These are phyloP conservation scores for Oligia fasciuncula DNA, from an alignment of 2,888 invertebrate species.

Conservation along the genomic window DNA sequence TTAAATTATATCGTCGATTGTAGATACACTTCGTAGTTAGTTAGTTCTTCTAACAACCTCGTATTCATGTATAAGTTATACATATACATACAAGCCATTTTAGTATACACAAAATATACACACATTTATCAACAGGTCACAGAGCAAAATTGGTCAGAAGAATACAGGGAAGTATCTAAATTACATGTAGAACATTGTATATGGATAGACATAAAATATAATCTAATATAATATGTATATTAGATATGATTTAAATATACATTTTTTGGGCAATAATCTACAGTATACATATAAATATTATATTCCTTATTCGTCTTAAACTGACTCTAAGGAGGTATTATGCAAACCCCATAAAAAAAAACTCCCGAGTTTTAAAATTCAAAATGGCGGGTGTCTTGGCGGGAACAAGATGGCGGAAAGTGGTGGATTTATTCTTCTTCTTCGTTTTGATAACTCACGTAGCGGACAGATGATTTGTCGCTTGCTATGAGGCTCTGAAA, in stretches of 20 bases:
- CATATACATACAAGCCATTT: constrained; percentile 32
- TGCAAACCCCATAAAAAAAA: constrained; percentile 57
- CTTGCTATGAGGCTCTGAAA: constrained; percentile 96
- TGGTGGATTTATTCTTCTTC: constrained; percentile 92
- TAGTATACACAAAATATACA: constrained; percentile 49
- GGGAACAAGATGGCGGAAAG: constrained; percentile 74
- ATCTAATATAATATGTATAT: constrained; percentile 60
- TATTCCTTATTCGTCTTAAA: constrained; percentile 60
- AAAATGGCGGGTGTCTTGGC: constrained; percentile 68
- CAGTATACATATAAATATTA: constrained; percentile 74
- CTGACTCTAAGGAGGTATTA: constrained; percentile 58
- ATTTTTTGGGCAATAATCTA: constrained; percentile 75
- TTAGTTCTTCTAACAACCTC: background rate
- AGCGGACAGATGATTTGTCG: constrained; percentile 97
- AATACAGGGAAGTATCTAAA: constrained; percentile 63
- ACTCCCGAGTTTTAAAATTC: constrained; percentile 68
- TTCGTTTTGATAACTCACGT: constrained; percentile 98
- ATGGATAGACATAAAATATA: constrained; percentile 64
- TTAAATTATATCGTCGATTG: background rate
- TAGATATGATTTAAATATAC: constrained; percentile 73
- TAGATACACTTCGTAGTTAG: too few relatives aligned
- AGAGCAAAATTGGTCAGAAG: constrained; percentile 70
- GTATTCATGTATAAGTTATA: constrained; percentile 14
- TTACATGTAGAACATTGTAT: constrained; percentile 58
- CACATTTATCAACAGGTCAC: constrained; percentile 55